Evolutionary conservation across 2,113 vertebrate genomes (phyloP).

Genomic region (Sinocyclocheilus grahami): DNA sequence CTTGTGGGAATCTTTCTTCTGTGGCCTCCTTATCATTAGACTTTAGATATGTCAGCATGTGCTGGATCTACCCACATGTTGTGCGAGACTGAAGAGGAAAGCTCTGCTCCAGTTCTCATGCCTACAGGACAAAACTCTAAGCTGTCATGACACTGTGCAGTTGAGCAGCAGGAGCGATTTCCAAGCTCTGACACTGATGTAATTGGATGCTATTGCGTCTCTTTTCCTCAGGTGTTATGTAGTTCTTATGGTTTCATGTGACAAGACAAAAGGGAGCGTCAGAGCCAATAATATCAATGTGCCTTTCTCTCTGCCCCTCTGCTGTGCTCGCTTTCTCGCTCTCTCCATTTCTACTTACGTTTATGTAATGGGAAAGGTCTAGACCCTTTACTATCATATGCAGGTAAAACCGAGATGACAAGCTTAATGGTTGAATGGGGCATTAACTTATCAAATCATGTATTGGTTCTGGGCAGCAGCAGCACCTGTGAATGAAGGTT

Average conservation of each 20-base stretch:
- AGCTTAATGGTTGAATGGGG: conserved; percentile 2
- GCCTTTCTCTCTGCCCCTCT: neutral
- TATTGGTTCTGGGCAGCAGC: neutral
- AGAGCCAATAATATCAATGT: neutral
- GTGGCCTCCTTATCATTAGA: conserved; percentile 2
- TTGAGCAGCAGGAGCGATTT: neutral
- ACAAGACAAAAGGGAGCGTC: conserved; percentile 1
- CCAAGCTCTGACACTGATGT: neutral
- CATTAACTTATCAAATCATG: conserved; percentile 27
- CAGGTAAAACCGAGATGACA: conserved; percentile 40
- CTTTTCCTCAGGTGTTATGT: conserved; percentile 36
- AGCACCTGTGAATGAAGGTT: conserved; percentile 16
- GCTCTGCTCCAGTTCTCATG: conserved; percentile 20
- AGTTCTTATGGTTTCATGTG: conserved; percentile 19
- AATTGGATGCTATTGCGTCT: conserved; percentile 33
- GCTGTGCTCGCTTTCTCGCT: neutral
- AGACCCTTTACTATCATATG: conserved; percentile 25
- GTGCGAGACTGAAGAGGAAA: conserved; percentile 8
- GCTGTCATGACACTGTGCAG: neutral
- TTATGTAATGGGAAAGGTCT: conserved; percentile 25
- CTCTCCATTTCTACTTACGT: neutral
- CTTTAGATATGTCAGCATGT: neutral
- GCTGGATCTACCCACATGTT: conserved; percentile 13
- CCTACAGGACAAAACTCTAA: neutral
- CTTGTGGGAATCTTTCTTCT: neutral